Percentiles rank a stretch among this genome's conserved stretches.
Evolutionary conservation across 2,113 vertebrate genomes (phyloP).

Genomic region (Pitta sordida): DNA sequence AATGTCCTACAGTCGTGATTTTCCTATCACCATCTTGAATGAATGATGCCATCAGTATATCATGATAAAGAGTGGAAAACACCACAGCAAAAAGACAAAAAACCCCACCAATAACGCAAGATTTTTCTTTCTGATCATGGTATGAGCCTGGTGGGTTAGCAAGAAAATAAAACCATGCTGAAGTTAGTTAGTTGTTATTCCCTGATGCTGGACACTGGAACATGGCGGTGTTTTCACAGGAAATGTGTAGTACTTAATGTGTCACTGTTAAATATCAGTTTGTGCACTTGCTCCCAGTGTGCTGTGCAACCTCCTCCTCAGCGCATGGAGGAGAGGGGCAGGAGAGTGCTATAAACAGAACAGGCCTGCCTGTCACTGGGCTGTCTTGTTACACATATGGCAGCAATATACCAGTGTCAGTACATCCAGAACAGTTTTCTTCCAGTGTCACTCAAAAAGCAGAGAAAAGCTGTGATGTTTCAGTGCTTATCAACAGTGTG

Average conservation of each 20-base stretch:
- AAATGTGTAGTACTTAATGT: neutral
- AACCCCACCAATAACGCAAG: neutral
- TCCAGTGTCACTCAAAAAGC: slow-evolving; percentile 6
- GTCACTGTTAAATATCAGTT: neutral
- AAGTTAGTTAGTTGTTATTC: neutral
- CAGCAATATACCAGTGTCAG: slow-evolving; percentile 8
- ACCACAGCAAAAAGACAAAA: neutral
- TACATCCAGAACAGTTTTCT: neutral
- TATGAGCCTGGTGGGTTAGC: neutral
- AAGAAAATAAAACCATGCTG: neutral
- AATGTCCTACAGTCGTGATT: neutral
- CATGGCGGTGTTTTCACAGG: neutral
- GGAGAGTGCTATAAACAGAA: neutral
- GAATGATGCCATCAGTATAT: neutral
- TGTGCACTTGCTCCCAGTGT: neutral
- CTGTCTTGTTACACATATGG: slow-evolving; percentile 28
- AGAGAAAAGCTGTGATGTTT: neutral
- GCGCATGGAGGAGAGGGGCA: neutral
- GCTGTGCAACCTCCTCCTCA: neutral
- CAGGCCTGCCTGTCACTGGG: neutral
- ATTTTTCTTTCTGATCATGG: neutral
- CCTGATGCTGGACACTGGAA: neutral
- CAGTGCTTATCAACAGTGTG: neutral
- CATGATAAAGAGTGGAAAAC: fast-evolving
- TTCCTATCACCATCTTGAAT: neutral